Conservation (phyloP, 53 echinoderm and acorn worm genomes). For the Patiria pectinifera region DNA sequence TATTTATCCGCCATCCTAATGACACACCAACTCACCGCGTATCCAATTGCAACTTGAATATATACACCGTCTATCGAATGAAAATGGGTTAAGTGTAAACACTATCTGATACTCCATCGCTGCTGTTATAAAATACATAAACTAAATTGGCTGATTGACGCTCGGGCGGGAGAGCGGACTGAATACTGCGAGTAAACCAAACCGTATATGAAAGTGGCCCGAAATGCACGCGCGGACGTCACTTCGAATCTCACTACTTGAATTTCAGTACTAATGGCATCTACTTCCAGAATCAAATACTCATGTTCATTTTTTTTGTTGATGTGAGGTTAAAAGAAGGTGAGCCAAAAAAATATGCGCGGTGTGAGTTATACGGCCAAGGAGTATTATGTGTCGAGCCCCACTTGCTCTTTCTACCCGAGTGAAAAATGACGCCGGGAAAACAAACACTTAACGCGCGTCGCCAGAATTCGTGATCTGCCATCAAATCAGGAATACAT, state of each 20-base stretch:
- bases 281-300: background rate
- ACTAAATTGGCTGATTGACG: no score
- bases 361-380: background rate
- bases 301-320: background rate
- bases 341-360: background rate
- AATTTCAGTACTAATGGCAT: conserved; percentile 32
- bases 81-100: conserved; percentile 51
- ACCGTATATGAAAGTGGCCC: background rate
- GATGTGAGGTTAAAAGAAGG: background rate
- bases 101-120: conserved; percentile 6
- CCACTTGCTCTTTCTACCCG: background rate
- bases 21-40: background rate
- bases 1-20: conserved; percentile 12
- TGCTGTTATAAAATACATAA: background rate
- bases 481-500: no score
- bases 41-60: conserved; percentile 10
- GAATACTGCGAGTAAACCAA: conserved; percentile 11
- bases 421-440: background rate
- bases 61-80: background rate
- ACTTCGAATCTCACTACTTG: background rate
- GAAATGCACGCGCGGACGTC: background rate
- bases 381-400: background rate
- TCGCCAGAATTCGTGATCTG: background rate
- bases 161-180: background rate
- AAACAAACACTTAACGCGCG: background rate